Conservation (phyloP, 2,113 vertebrate genomes). For the Peucedramus taeniatus region DNA sequence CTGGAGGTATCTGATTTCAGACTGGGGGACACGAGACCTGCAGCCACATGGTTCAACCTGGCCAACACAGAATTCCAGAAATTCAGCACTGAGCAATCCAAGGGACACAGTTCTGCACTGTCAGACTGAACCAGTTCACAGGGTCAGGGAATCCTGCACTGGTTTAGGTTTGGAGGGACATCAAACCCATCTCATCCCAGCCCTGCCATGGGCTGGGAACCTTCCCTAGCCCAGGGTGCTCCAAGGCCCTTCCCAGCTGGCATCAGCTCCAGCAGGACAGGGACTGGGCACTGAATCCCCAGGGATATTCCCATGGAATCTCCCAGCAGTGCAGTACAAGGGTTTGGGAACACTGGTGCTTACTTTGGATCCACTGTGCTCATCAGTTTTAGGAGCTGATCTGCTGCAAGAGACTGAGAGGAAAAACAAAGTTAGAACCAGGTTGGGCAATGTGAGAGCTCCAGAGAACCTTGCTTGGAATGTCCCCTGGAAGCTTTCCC, state of each 20-base stretch:
- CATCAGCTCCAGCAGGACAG: not conserved
- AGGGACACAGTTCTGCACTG: rapidly evolving
- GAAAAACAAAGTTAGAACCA: not conserved
- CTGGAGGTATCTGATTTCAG: constrained; percentile 92
- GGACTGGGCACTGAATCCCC: not conserved
- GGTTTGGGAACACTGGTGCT: constrained; percentile 25
- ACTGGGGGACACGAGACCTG: constrained; percentile 87
- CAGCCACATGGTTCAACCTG: constrained; percentile 92
- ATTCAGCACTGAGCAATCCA: rapidly evolving
- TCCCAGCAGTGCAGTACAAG: not conserved
- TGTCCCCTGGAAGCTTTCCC: not conserved
- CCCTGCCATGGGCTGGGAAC: not conserved
- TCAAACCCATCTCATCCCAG: rapidly evolving
- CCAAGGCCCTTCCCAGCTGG: not conserved
- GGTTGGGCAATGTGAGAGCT: not conserved
- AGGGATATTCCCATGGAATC: not conserved
- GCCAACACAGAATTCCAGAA: not conserved
- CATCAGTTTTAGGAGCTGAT: constrained; percentile 97
- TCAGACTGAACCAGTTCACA: rapidly evolving
- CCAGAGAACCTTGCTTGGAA: not conserved
- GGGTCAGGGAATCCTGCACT: not conserved
- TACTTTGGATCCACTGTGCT: constrained; percentile 98
- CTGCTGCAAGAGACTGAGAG: constrained; percentile 87
- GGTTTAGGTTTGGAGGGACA: not conserved
- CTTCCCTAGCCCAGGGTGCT: not conserved